Conservation (phyloP, 2,797 vertebrate genomes). For the Dicrostonyx torquatus region DNA sequence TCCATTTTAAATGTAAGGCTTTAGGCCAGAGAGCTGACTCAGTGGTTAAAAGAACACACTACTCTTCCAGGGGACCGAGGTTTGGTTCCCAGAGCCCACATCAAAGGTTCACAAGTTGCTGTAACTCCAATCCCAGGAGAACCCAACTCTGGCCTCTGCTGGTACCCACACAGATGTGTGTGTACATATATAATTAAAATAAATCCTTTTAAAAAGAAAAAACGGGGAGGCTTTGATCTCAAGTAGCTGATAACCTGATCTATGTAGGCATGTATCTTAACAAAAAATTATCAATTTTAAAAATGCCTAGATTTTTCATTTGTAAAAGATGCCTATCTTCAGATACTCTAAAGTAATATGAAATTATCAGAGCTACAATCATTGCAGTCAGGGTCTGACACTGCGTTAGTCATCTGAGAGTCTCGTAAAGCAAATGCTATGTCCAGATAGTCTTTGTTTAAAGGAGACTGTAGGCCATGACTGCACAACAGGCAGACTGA, state of each 20-base stretch:
- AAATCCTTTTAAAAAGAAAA: not conserved
- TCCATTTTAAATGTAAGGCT: not conserved
- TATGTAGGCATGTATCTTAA: constrained; percentile 15
- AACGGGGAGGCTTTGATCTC: not conserved
- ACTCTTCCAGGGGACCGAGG: not conserved
- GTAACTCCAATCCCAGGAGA: not conserved
- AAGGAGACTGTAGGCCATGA: not conserved
- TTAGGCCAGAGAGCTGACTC: not conserved
- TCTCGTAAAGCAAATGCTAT: constrained; percentile 38
- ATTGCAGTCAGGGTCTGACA: not conserved
- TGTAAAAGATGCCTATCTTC: not conserved
- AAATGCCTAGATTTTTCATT: constrained; percentile 32
- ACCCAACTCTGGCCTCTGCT: not conserved
- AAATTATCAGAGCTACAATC: constrained; percentile 8
- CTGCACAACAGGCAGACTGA: not conserved
- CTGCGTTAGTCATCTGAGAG: not conserved
- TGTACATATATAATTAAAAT: not conserved
- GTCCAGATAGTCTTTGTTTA: constrained; percentile 49
- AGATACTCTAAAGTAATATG: constrained; percentile 2
- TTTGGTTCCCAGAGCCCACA: not conserved
- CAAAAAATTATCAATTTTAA: constrained; percentile 39
- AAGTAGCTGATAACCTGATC: constrained; percentile 22
- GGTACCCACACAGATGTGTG: not conserved
- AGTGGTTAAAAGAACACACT: not conserved
- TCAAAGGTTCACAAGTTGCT: not conserved